Evolutionary conservation across 37 sponge, comb jelly and placozoan species (phyloP).

Genomic region (Aphrocallistes beatrix): DNA sequence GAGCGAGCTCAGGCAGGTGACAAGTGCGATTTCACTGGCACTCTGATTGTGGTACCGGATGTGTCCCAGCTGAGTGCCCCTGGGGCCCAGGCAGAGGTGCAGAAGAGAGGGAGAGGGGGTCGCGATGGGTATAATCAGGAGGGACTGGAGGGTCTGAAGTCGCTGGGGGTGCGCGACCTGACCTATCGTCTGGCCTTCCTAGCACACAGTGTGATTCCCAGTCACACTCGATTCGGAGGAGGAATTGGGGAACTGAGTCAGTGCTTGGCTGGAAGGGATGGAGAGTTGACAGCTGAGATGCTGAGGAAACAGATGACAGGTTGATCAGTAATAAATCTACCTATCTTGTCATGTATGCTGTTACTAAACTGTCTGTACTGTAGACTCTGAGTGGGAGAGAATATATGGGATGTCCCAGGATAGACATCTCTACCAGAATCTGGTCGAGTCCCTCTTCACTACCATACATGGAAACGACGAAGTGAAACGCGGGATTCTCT

Average conservation of each 20-base stretch:
- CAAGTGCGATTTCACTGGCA: slow-evolving; percentile 96
- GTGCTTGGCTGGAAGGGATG: slow-evolving; percentile 18
- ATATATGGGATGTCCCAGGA: slow-evolving; percentile 92
- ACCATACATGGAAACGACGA: slow-evolving; percentile 99
- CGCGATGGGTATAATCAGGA: slow-evolving; percentile 14
- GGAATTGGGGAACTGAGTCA: slow-evolving; percentile 28
- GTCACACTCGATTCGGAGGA: slow-evolving; percentile 26
- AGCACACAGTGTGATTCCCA: slow-evolving; percentile 63
- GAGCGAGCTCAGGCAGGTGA: slow-evolving; percentile 92
- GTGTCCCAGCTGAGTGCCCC: slow-evolving; percentile 64
- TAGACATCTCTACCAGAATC: slow-evolving; percentile 77
- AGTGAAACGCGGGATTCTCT: slow-evolving; percentile 85
- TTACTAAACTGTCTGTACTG: neutral
- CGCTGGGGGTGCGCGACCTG: slow-evolving; percentile 89
- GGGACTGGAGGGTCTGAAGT: slow-evolving; percentile 72
- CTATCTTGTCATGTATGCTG: neutral
- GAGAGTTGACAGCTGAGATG: slow-evolving; percentile 70
- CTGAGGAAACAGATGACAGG: slow-evolving; percentile 61
- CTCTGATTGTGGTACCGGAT: slow-evolving; percentile 94
- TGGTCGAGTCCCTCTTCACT: slow-evolving; percentile 82
- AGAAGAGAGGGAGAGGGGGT: neutral
- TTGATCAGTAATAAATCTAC: too few relatives aligned
- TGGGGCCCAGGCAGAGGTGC: slow-evolving; percentile 25
- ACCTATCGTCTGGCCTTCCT: slow-evolving; percentile 90
- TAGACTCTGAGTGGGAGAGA: slow-evolving; percentile 50